Base-by-base conservation (phyloP, 2,888 invertebrate genomes). In the Axea sp. region DNA sequence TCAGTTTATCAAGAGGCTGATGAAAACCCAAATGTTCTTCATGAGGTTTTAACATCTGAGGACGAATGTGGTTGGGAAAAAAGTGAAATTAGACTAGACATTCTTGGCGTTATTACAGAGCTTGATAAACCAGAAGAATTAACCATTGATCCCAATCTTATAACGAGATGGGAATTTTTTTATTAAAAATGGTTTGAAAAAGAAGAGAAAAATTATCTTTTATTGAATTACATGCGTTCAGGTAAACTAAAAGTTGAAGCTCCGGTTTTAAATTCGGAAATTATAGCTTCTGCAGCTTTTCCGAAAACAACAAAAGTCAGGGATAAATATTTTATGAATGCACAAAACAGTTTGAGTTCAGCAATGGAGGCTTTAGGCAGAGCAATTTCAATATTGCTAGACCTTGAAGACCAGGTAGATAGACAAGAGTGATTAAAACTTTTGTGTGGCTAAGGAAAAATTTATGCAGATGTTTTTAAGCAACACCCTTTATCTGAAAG, bases 401-500 rank as follows among this genome's bases (percentile, higher is more conserved):
- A 24, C 1, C 17, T 33, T 1, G 12, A 41, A 3, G 57, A 15
- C 1, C 30, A 43, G 15, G 31, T 26, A 2, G 43, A 30, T 15
- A 19, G n/a, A 5, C n/a, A 41, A 8, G 30, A 24, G n/a, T 12
- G 31, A 3, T 19, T 39, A 6, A 30, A 43, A 15, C 41, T 43
- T 30, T 12, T 64, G 7, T 22, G 43, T 11, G 47, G 49, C 26
- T 0, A 28, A 3, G 55, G 55, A 5, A 57, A 57, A 30, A 8
- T 57, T 0, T 15, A 33, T 3, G 30, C 64, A 0, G 43, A 64
- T 3, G 17, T 64, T 0, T 14, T 49, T 53, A 15, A 24, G 9
- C 22, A 45, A 2, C 47, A 64, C 7, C 37, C 41, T 0, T 33
- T 33, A 33, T 65, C 73, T 2, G 11, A 67, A n/a, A 55, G 33